Conservation (phyloP, 92 coral and sea anemone genomes). For the Zoanthus gigantus region DNA sequence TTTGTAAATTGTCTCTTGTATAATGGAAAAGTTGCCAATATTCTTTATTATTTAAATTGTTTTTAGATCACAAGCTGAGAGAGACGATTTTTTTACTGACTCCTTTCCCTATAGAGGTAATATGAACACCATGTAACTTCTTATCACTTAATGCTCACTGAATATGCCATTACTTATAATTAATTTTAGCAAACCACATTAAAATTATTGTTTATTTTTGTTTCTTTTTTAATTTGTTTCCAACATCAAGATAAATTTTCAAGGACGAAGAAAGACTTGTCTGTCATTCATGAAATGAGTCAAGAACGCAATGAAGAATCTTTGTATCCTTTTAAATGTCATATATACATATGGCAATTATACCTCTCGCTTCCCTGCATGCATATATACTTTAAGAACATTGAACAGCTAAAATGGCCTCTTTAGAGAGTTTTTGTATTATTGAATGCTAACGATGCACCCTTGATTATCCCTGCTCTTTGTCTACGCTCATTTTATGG, state of each 20-base stretch:
- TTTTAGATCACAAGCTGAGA: conserved; percentile 49
- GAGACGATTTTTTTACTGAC: conserved; percentile 73
- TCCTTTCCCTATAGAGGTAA: conserved; percentile 79
- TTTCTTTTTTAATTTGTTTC: not conserved
- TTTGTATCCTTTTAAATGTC: conserved; percentile 69
- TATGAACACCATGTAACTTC: too few species aligned
- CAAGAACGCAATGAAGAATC: conserved; percentile 71
- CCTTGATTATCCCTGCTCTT: too few species aligned
- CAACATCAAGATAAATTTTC: conserved; percentile 26
- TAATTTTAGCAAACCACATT: not conserved
- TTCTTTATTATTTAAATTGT: not conserved
- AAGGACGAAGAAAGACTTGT: conserved; percentile 69
- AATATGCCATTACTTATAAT: too few species aligned
- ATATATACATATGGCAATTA: too few species aligned
- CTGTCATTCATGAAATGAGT: conserved; percentile 76
- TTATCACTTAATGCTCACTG: too few species aligned
- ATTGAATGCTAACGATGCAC: too few species aligned
- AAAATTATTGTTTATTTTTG: not conserved
- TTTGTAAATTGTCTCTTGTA: too few species aligned
- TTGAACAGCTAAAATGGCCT: not conserved
- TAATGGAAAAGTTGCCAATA: not conserved
- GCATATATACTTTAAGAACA: not conserved
- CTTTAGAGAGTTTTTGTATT: too few species aligned
- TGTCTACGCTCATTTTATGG: too few species aligned
- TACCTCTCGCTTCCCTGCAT: not conserved